phyloP scores from a whole-genome alignment of 2,797 vertebrate species.

The Crenichthys baileyi region DNA sequence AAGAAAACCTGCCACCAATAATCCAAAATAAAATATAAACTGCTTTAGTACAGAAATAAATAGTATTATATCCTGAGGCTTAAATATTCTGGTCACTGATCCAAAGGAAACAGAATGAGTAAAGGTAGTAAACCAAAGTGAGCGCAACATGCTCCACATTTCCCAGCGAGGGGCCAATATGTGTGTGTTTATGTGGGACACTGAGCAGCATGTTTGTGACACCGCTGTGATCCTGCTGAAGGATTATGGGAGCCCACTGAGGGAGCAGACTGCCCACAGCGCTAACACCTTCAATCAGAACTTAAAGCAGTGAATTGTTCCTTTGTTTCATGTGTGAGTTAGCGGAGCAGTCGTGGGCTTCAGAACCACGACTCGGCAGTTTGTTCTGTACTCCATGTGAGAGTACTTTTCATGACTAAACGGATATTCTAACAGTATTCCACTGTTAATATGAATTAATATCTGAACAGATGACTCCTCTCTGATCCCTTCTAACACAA shows the following conservation, averaged over 20 bases:
- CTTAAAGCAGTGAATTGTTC: background rate
- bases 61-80: background rate
- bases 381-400: background rate
- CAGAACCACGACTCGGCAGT: slow-evolving; percentile 6
- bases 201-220: background rate
- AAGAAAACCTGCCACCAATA: background rate
- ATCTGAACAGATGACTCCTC: background rate
- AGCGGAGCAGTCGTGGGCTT: slow-evolving; percentile 12
- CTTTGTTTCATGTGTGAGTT: slow-evolving; percentile 11
- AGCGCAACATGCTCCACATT: background rate
- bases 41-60: background rate
- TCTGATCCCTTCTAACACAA: background rate
- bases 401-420: background rate
- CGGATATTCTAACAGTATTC: background rate
- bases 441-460: background rate
- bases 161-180: background rate
- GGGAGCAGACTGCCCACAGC: slow-evolving; percentile 9
- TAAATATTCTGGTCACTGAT: background rate
- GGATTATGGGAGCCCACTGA: slow-evolving; percentile 28
- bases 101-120: background rate
- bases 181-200: slow-evolving; percentile 1
- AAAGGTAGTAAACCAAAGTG: background rate
- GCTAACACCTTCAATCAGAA: background rate
- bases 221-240: slow-evolving; percentile 17
- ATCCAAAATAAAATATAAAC: background rate